Base-by-base conservation (phyloP, 2,797 vertebrate genomes). In the Sebastes minor region DNA sequence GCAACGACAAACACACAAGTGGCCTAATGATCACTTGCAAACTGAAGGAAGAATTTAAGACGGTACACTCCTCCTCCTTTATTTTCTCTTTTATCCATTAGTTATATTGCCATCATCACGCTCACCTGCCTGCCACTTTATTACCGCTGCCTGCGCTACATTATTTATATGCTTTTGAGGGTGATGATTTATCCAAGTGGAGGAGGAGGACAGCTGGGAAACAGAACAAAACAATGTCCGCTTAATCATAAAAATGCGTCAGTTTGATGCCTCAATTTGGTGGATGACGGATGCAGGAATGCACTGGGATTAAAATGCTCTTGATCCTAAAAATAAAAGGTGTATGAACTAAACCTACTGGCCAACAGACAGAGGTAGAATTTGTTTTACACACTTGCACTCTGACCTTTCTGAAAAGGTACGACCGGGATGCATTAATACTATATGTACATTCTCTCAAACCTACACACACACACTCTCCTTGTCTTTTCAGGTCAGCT, bases 401-500 rank as follows among this genome's bases (percentile, higher is more conserved):
- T 1, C 18, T 4, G 22, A 38, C 38, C 14, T 22, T 55, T 52
- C 22, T 42, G 18, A 73, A 74, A 57, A 57, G 23, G 65, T 65
- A 69, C 6, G n/a, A 71, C 59, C 22, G 46, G 61, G 32, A 79
- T 71, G 74, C 82, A 73, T 82, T 57, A 76, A 86, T 76, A 85
- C 70, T 23, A 75, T 80, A 81, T 74, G 77, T 73, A 74, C 42
- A 66, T 80, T 85, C 28, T 72, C 72, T 86, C 60, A 73, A 81
- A 79, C 74, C 67, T 78, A 75, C 70, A 60, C 65, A 55, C 63
- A 7, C 69, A 23, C 74, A 18, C 46, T 5, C 67, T 77, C 71
- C 81, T 89, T 82, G 86, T 93, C 88, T 94, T 94, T 95, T 93
- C 90, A 91, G 93, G 92, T 93, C 92, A 92, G 82, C 90, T 89